Percentiles rank a stretch among this genome's conserved stretches.
Evolutionary conservation across 1,140 invertebrate genomes (phyloP).

Genomic region (Halyomorpha halys): DNA sequence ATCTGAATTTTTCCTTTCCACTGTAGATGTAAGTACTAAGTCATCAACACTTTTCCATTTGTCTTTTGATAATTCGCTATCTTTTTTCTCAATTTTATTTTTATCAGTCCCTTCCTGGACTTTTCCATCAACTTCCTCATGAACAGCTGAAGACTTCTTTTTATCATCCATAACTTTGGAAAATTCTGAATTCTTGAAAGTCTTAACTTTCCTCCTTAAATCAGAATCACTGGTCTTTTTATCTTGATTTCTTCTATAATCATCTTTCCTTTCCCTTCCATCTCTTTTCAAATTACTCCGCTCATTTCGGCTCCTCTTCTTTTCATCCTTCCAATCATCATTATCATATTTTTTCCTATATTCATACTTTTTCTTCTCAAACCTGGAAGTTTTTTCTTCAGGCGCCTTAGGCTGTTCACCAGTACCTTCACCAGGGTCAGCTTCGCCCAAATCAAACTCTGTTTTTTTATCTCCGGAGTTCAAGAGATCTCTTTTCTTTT

Average conservation of each 20-base stretch:
- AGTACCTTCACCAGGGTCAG: neutral
- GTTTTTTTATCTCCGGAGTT: conserved; percentile 20
- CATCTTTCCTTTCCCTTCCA: conserved; percentile 20
- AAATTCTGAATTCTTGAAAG: conserved; percentile 6
- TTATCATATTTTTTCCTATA: conserved; percentile 13
- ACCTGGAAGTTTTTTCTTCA: conserved; percentile 4
- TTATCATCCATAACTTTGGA: conserved; percentile 4
- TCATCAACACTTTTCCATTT: conserved; percentile 8
- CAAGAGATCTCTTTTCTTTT: conserved; percentile 24
- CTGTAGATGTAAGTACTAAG: neutral
- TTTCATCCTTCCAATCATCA: conserved; percentile 18
- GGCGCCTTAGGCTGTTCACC: neutral
- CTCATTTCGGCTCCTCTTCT: conserved; percentile 15
- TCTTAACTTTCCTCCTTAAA: neutral
- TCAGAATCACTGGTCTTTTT: conserved; percentile 8
- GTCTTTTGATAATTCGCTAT: neutral
- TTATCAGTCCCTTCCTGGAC: neutral
- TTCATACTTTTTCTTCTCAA: conserved; percentile 19
- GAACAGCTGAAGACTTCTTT: neutral
- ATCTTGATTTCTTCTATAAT: conserved; percentile 20
- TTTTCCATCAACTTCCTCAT: neutral
- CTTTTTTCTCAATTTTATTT: neutral
- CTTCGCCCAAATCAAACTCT: conserved; percentile 3
- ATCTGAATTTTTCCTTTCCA: conserved; percentile 1
- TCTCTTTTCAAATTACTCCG: conserved; percentile 12